A percentile compares a stretch with the other conserved stretches of the same genome.
Conservation (phyloP, 2,888 invertebrate genomes). For the Chaetogeoica ovagalla region DNA sequence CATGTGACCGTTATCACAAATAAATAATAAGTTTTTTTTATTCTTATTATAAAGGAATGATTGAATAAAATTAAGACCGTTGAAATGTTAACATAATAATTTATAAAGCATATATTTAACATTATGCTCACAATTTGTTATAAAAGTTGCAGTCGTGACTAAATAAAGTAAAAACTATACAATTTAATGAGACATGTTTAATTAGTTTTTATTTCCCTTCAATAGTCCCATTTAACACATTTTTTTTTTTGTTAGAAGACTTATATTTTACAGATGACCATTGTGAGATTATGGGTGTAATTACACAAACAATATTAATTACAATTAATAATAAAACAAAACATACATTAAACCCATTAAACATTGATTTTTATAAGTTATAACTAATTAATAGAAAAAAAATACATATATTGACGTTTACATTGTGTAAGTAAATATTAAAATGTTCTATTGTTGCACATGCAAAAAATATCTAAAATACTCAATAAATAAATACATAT, state of each 20-base stretch:
- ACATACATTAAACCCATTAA: constrained; percentile 37
- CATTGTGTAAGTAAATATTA: constrained; percentile 15
- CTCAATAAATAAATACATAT: constrained; percentile 6
- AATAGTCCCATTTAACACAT: constrained; percentile 27
- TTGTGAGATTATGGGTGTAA: constrained; percentile 32
- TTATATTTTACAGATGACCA: constrained; percentile 28
- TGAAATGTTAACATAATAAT: constrained; percentile 41
- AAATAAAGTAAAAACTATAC: constrained; percentile 46
- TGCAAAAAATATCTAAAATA: constrained; percentile 31
- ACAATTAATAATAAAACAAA: constrained; percentile 26
- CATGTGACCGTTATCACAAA: too few relatives aligned
- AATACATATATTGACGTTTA: constrained; percentile 26
- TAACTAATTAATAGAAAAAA: constrained; percentile 15
- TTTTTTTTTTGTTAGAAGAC: constrained; percentile 9
- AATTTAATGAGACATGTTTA: constrained; percentile 43
- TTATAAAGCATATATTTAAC: constrained; percentile 49
- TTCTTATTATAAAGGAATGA: too few relatives aligned
- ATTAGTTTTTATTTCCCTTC: constrained; percentile 32
- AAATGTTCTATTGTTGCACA: constrained; percentile 1
- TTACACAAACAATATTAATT: constrained; percentile 26
- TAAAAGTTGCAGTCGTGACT: constrained; percentile 50
- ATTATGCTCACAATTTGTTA: constrained; percentile 46
- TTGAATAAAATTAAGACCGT: not conserved
- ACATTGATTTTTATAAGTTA: constrained; percentile 27
- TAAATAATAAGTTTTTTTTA: too few relatives aligned